Percentiles rank a stretch among this genome's conserved stretches.
Evolutionary conservation across 1,140 invertebrate species (phyloP).

Genomic region (Halyomorpha halys): DNA sequence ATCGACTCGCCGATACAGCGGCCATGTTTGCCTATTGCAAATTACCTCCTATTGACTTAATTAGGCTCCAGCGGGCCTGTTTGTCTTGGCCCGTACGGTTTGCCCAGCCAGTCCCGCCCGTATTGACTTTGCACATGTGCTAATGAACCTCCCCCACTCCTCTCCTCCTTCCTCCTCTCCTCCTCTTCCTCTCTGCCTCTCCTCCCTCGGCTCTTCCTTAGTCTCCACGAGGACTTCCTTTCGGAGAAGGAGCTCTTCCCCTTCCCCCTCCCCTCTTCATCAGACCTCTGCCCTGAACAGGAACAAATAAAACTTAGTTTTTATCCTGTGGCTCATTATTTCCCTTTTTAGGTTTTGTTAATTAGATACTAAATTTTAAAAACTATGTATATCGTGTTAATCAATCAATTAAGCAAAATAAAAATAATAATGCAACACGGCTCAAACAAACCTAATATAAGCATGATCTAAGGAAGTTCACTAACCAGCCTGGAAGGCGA

Average conservation of each 20-base stretch:
- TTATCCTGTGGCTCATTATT: too few relatives aligned
- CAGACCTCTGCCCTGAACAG: background rate
- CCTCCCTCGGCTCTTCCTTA: background rate
- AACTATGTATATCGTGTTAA: too few relatives aligned
- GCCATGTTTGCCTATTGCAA: slow-evolving; percentile 23
- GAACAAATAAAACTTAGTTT: too few relatives aligned
- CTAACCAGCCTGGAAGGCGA: too few relatives aligned
- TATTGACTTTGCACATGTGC: slow-evolving; percentile 26
- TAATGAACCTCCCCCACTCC: slow-evolving; percentile 18
- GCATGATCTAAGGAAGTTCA: too few relatives aligned
- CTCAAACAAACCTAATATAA: too few relatives aligned
- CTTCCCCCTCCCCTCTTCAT: background rate
- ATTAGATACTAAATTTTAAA: too few relatives aligned
- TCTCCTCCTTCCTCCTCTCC: background rate
- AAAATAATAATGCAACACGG: too few relatives aligned
- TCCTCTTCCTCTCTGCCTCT: background rate
- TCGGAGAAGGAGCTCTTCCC: background rate
- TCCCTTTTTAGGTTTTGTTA: too few relatives aligned
- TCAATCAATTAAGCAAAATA: too few relatives aligned
- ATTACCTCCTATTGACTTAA: slow-evolving; percentile 25
- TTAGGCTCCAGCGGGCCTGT: slow-evolving; percentile 20
- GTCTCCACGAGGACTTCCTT: too few relatives aligned
- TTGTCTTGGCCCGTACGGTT: slow-evolving; percentile 17
- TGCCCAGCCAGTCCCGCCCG: background rate
- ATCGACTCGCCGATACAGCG: slow-evolving; percentile 2